Evolutionary conservation across 2,797 vertebrate genomes (phyloP).

Genomic region (Chelon labrosus): DNA sequence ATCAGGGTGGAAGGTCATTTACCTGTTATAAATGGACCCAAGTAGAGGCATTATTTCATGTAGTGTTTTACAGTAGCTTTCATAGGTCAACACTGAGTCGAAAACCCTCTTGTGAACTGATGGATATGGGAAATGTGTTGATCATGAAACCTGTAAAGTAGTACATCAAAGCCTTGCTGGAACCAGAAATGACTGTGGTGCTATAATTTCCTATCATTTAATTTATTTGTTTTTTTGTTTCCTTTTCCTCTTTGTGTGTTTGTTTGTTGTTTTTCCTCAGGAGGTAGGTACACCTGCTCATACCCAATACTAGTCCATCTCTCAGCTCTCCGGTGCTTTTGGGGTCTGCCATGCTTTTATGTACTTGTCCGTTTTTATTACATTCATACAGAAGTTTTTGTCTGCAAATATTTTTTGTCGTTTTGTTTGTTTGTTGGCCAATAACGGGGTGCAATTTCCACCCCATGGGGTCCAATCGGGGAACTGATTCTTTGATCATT

Average conservation of each 20-base stretch:
- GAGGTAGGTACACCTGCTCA: constrained; percentile 96
- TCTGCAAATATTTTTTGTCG: constrained; percentile 63
- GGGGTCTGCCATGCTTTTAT: constrained; percentile 86
- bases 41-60: constrained; percentile 55
- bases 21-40: constrained; percentile 17
- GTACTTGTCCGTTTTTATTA: constrained; percentile 58
- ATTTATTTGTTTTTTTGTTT: constrained; percentile 91
- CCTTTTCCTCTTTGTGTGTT: constrained; percentile 89
- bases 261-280: constrained; percentile 97
- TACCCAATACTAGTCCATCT: constrained; percentile 85
- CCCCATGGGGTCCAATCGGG: constrained; percentile 38
- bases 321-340: constrained; percentile 88
- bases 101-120: constrained; percentile 71
- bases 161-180: constrained; percentile 69
- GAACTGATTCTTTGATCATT: constrained; percentile 69
- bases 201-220: constrained; percentile 88
- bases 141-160: constrained; percentile 68
- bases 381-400: constrained; percentile 66
- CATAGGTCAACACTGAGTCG: constrained; percentile 11
- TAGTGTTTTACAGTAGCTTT: constrained; percentile 68
- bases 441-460: constrained; percentile 61
- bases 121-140: constrained; percentile 7
- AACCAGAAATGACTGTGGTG: constrained; percentile 73
- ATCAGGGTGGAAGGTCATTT: constrained; percentile 69
- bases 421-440: constrained; percentile 68